Evolutionary conservation across 2,113 vertebrate species (phyloP).

Genomic region (Notothenia coriiceps): DNA sequence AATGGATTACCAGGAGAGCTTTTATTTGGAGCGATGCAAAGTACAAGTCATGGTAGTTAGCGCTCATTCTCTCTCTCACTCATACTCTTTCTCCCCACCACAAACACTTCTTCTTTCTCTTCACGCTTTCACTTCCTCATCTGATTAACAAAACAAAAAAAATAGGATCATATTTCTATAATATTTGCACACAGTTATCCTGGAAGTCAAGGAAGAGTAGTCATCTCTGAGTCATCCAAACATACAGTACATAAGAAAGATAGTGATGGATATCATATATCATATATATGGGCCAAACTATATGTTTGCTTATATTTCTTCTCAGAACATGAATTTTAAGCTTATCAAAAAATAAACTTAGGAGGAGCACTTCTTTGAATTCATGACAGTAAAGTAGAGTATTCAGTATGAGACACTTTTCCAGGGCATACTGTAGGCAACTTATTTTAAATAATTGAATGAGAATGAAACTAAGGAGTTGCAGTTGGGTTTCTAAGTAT

Average conservation of each 20-base stretch:
- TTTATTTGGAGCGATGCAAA: slow-evolving; percentile 79
- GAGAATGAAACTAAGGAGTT: slow-evolving; percentile 50
- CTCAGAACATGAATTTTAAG: slow-evolving; percentile 72
- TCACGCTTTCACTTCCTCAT: slow-evolving; percentile 12
- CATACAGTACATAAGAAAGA: slow-evolving; percentile 48
- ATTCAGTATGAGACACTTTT: slow-evolving; percentile 44
- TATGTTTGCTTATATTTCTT: slow-evolving; percentile 45
- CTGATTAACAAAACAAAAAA: slow-evolving; percentile 43
- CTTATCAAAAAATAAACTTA: slow-evolving; percentile 61
- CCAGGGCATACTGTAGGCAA: slow-evolving; percentile 64
- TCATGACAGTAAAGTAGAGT: slow-evolving; percentile 52
- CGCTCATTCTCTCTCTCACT: slow-evolving; percentile 51
- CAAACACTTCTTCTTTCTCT: slow-evolving; percentile 34
- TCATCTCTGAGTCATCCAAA: slow-evolving; percentile 45
- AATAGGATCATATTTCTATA: slow-evolving; percentile 23
- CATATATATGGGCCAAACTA: slow-evolving; percentile 41
- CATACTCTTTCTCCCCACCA: slow-evolving; percentile 20
- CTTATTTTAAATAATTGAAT: slow-evolving; percentile 47
- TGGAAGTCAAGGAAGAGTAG: slow-evolving; percentile 24
- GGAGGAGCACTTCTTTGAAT: slow-evolving; percentile 59
- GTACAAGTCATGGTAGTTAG: slow-evolving; percentile 71
- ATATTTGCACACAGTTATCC: slow-evolving; percentile 27
- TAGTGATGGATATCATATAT: slow-evolving; percentile 40
- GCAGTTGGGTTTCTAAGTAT: slow-evolving; percentile 53
- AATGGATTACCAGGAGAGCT: slow-evolving; percentile 70